Evolutionary conservation across 1,140 invertebrate genomes (phyloP).

Genomic region (Leptinotarsa undecemlineata): DNA sequence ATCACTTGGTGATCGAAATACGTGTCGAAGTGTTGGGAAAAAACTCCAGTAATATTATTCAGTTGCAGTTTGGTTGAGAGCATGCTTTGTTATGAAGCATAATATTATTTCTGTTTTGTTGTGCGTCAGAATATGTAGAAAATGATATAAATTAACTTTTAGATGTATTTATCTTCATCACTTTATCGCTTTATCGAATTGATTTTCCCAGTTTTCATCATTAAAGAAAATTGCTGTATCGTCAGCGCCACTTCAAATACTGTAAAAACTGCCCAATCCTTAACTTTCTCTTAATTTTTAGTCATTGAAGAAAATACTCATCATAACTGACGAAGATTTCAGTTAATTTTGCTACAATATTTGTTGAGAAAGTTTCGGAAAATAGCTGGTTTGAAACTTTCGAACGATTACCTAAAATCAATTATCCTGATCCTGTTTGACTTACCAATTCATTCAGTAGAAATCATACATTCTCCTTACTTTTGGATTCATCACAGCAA

Average conservation of each 20-base stretch:
- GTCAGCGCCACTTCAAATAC: not conserved
- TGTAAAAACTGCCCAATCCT: too few relatives aligned
- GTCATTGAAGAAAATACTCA: too few relatives aligned
- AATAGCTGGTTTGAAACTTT: too few relatives aligned
- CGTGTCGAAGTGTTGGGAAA: not conserved
- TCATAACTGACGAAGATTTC: too few relatives aligned
- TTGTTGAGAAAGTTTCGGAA: too few relatives aligned
- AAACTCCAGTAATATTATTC: not conserved
- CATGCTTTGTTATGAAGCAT: not conserved
- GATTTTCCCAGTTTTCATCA: not conserved
- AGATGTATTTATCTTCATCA: too few relatives aligned
- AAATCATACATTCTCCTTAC: not conserved
- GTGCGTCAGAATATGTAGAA: not conserved
- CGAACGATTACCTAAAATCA: too few relatives aligned
- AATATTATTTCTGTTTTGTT: slow-evolving; percentile 7
- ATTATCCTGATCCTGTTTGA: not conserved
- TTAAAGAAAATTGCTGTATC: not conserved
- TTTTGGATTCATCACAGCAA: too few relatives aligned
- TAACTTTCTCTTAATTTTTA: too few relatives aligned
- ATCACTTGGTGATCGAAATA: not conserved
- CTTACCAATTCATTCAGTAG: not conserved
- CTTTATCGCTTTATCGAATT: too few relatives aligned
- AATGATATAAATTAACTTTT: not conserved
- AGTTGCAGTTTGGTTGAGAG: not conserved
- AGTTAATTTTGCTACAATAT: too few relatives aligned